Base-by-base conservation (phyloP, 2,113 vertebrate genomes). In the Chaetura pelagica region DNA sequence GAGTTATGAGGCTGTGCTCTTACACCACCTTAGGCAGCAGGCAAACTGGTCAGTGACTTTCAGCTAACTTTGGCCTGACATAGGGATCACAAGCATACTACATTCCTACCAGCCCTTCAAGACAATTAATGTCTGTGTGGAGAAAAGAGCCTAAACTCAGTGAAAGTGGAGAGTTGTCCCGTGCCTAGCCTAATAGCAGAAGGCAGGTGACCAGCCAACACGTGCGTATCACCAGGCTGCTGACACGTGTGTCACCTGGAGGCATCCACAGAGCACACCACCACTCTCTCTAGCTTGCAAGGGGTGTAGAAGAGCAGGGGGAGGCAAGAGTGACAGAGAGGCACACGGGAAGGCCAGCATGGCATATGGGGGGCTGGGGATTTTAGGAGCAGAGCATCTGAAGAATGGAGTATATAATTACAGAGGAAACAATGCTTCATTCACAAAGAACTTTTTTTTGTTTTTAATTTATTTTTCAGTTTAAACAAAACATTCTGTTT, bases 211-310 rank as follows among this genome's bases (percentile, higher is more conserved):
- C 26, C 58, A 73, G 40, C 29, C 27, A 61, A 21, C 0, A 0
- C 17, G 30, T 68, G 34, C 1, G 2, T 29, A 12, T 38, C 3
- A 0, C 54, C 0, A 1, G 18, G 26, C 30, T 76, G 35, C 48
- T 0, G 2, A 18, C 30, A 51, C 0, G 3, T 6, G 2, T 6
- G 16, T 67, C 61, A 35, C 16, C 3, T 2, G 2, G 30, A 54
- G 35, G 18, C 69, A 89, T 12, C 20, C 27, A 27, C 52, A 1
- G 1, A 84, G 32, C 15, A 30, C 27, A 48, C 19, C 4, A 0
- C 16, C 23, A 40, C 46, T 32, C 18, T 26, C 55, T 49, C 3
- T 0, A 48, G 17, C 14, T 22, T 59, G 26, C 42, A 88, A 51
- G 52, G n/a, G 32, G 23, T 73, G 15, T 44, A 49, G 59, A 34